These are phyloP conservation scores for Dynastes hyllus DNA, from an alignment of 2,888 invertebrate species.

Conservation along the genomic window DNA sequence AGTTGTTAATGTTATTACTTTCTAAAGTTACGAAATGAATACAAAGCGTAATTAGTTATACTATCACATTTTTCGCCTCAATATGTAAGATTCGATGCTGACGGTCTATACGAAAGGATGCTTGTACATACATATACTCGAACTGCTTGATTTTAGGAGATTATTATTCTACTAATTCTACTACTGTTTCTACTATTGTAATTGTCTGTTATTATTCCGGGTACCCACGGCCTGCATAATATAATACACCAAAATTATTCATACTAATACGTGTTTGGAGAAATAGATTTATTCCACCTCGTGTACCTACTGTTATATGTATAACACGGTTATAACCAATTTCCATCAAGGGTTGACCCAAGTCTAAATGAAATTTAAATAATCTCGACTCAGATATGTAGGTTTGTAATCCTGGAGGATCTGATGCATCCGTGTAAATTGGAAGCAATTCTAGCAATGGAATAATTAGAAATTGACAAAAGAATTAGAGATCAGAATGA, in stretches of 20 bases:
- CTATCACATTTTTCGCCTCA: no score
- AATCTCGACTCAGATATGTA: constrained; percentile 24
- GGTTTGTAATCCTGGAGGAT: neutral
- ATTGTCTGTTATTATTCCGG: constrained; percentile 39
- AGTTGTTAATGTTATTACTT: neutral
- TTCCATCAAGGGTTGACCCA: constrained; percentile 45
- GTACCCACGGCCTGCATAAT: constrained; percentile 28
- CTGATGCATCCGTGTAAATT: neutral
- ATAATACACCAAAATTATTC: constrained; percentile 46
- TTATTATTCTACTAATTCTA: constrained; percentile 8
- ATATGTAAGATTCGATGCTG: no score
- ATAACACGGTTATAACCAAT: constrained; percentile 40
- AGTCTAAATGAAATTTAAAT: constrained; percentile 44
- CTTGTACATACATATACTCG: neutral
- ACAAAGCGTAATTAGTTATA: neutral
- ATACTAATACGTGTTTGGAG: constrained; percentile 45
- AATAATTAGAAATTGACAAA: no score
- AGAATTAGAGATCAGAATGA: no score
- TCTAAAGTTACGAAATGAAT: constrained; percentile 3
- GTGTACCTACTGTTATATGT: constrained; percentile 39
- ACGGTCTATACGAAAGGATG: no score
- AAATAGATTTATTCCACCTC: constrained; percentile 45
- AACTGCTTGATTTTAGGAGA: neutral
- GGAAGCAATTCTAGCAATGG: neutral
- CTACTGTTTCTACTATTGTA: constrained; percentile 19